Conservation (phyloP, 2,888 invertebrate genomes). For the Ariolimax columbianus region DNA sequence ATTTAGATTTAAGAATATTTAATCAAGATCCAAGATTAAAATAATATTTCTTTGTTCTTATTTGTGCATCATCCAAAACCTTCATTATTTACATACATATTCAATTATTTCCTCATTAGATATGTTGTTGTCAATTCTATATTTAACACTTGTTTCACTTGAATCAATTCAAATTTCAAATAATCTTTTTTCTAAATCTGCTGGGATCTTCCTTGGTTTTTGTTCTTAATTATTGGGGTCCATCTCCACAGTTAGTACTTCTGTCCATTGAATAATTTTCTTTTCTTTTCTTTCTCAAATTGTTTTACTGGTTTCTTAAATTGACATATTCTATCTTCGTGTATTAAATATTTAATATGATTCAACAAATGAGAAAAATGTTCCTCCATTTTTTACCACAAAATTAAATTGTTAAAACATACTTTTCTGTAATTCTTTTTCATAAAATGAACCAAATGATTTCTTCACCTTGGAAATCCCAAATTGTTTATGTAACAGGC, state of each 20-base stretch:
- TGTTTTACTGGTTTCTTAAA: neutral
- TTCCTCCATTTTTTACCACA: neutral
- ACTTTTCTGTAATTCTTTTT: neutral
- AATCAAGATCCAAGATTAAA: neutral
- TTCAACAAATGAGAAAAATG: neutral
- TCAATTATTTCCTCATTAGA: neutral
- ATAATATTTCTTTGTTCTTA: neutral
- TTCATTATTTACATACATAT: neutral
- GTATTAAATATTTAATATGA: neutral
- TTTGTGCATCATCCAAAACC: neutral
- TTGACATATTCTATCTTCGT: neutral
- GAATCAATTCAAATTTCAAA: neutral
- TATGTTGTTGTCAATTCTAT: neutral
- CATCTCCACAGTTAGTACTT: too few relatives aligned
- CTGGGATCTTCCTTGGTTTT: neutral
- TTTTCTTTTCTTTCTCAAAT: neutral
- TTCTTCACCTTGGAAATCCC: neutral
- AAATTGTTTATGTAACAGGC: neutral
- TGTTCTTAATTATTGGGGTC: too few relatives aligned
- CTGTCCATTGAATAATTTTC: too few relatives aligned
- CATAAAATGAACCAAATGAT: neutral
- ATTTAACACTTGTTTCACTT: conserved; percentile 9
- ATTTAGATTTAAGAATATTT: neutral
- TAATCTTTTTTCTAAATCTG: conserved; percentile 13
- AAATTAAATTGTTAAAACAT: too few relatives aligned